Conservation (phyloP, 2,113 vertebrate genomes). For the Cryptomyrus ogoouensis region DNA sequence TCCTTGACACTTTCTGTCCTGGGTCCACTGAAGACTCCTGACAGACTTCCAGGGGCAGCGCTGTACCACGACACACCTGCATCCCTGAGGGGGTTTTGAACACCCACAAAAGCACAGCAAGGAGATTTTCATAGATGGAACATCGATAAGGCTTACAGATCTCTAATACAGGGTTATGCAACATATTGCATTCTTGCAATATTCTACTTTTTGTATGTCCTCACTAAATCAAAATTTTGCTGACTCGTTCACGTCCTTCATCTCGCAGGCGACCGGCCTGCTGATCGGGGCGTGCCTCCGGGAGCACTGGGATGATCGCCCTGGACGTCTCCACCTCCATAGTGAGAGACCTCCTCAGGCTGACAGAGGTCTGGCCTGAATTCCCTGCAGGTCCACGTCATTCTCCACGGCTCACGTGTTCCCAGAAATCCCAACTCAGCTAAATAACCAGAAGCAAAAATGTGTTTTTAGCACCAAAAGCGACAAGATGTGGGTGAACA, state of each 20-base stretch:
- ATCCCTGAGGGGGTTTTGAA: background rate
- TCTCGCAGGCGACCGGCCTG: background rate
- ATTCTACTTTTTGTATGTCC: background rate
- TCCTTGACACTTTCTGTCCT: background rate
- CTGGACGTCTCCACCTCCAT: background rate
- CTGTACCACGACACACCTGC: background rate
- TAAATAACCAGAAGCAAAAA: background rate
- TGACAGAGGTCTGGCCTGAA: background rate
- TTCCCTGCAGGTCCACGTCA: background rate
- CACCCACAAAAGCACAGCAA: background rate
- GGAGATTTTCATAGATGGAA: background rate
- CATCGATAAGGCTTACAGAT: background rate
- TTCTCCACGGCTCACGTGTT: background rate
- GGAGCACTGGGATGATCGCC: background rate
- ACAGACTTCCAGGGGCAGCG: background rate
- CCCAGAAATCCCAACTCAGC: background rate
- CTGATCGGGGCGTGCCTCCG: background rate
- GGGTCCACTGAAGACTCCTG: background rate
- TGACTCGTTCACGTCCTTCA: background rate
- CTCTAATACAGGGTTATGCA: background rate
- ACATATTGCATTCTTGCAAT: background rate
- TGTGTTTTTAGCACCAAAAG: background rate
- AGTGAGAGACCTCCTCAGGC: background rate
- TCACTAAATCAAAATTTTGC: background rate
- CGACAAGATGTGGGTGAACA: background rate